Conservation (phyloP, 2,888 invertebrate genomes). For the Chalcis sispes region DNA sequence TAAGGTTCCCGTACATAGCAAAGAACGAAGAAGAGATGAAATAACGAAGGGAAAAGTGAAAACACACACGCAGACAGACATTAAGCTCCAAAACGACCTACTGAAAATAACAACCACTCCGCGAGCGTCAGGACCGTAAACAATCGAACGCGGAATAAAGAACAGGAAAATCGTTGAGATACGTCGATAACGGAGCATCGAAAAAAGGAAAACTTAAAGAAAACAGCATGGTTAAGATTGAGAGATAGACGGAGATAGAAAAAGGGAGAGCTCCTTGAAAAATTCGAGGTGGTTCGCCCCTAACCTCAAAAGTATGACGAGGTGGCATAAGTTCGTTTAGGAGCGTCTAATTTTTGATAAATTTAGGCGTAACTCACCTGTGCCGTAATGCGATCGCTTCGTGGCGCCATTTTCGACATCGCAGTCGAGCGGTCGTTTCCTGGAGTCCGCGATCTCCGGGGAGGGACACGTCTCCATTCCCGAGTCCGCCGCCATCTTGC, state of each 20-base stretch:
- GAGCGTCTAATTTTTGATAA: not conserved
- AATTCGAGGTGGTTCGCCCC: slow-evolving; percentile 42
- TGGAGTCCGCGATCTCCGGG: slow-evolving; percentile 93
- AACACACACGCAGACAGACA: slow-evolving; percentile 21
- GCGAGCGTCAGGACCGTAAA: slow-evolving; percentile 21
- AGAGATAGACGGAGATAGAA: slow-evolving; percentile 4
- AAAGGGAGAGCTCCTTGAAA: not conserved
- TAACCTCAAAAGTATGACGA: slow-evolving; percentile 38
- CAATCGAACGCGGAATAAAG: slow-evolving; percentile 31
- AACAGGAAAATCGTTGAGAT: slow-evolving; percentile 6
- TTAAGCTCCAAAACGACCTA: slow-evolving; percentile 6
- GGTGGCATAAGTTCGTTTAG: no score
- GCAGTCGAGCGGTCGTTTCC: slow-evolving; percentile 92
- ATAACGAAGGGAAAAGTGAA: slow-evolving; percentile 31
- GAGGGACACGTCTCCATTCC: slow-evolving; percentile 96
- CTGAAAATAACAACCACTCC: slow-evolving; percentile 37
- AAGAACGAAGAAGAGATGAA: slow-evolving; percentile 12
- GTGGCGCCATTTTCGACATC: slow-evolving; percentile 92
- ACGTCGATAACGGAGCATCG: not conserved
- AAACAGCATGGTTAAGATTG: not conserved
- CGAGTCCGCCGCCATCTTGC: slow-evolving; percentile 93
- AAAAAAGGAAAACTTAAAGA: slow-evolving; percentile 57
- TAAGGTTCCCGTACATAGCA: not conserved
- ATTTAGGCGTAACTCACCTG: slow-evolving; percentile 79
- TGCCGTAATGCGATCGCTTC: slow-evolving; percentile 93